phyloP scores from a whole-genome alignment of 2,888 invertebrate genomes.

The Sepiola atlantica region DNA sequence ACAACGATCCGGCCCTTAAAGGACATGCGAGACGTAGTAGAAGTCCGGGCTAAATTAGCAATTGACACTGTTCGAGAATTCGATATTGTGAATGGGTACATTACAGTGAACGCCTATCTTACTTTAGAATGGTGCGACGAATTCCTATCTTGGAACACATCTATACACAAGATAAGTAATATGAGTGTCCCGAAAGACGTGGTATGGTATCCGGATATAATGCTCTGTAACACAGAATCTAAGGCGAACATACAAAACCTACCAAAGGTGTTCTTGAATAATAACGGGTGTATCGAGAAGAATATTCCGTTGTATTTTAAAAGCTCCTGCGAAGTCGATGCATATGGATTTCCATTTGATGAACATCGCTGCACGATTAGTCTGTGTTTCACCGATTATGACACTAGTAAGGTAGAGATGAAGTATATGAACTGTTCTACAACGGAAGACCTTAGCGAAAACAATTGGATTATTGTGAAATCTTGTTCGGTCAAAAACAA shows the following conservation, averaged over 20 bases:
- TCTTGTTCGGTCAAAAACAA: background rate
- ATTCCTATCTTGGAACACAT: background rate
- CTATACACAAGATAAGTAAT: background rate
- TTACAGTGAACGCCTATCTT: background rate
- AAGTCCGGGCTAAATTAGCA: background rate
- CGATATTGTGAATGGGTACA: background rate
- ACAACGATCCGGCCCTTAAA: background rate
- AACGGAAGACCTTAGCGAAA: background rate
- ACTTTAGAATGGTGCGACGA: background rate
- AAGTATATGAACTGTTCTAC: background rate
- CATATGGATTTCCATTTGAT: background rate
- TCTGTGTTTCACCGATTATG: background rate
- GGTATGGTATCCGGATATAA: background rate
- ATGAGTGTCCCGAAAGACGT: background rate
- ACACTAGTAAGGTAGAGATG: background rate
- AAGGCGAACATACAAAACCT: background rate
- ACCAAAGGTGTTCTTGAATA: background rate
- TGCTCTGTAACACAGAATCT: background rate
- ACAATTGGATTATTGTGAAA: background rate
- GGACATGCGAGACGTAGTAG: background rate
- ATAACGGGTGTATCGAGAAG: background rate
- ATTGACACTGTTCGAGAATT: background rate
- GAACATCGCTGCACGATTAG: background rate
- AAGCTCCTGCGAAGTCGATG: background rate
- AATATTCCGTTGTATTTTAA: background rate